Base-by-base conservation (phyloP, 2,888 invertebrate genomes). In the Tigriopus californicus region DNA sequence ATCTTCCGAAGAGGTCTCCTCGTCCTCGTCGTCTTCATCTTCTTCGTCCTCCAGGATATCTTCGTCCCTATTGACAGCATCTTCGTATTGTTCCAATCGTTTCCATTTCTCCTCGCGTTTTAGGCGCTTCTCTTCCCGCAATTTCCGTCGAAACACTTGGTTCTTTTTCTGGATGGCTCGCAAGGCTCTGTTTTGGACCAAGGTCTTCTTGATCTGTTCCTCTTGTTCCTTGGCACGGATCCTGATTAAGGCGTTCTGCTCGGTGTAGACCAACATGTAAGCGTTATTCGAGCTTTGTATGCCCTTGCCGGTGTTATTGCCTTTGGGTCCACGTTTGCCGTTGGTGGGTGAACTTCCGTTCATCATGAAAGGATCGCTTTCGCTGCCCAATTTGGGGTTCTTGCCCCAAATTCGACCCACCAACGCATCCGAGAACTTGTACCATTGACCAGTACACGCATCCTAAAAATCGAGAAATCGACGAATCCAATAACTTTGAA, bases 231-330 rank as follows among this genome's bases (percentile, higher is more conserved):
- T 49, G 18, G 47, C 49, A 3, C 58, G n/a, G 51, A 58, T 58
- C 10, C 22, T 24, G 18, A 15, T 41, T 11, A 48, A 49, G 20
- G 61, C 62, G 6, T 61, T 60, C n/a, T 63, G 62, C 58, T 67
- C 68, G 61, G 73, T 75, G 66, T 80, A 80, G 1, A 79, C 79
- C 64, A 80, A 69, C 79, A 79, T 79, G 65, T 79, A 80, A 1
- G 79, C 79, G 62, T 77, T 77, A 61, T 74, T 75, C 1, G 79
- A 79, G 1, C 73, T 70, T 51, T 77, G 72, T 62, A 67, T 71
- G 40, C 70, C 72, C 64, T 71, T 72, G 15, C 33, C 15, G 33
- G 6, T 44, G 18, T 41, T 57, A 56, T 25, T 56, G 58, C 33
- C 73, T 73, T 65, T 74, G 73, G 25, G 71, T 70, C 51, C 71